Evolutionary conservation across 1,140 invertebrate genomes (phyloP), one percentile per base, ranked within the genome.

Genomic region (Penaeus vannamei): DNA sequence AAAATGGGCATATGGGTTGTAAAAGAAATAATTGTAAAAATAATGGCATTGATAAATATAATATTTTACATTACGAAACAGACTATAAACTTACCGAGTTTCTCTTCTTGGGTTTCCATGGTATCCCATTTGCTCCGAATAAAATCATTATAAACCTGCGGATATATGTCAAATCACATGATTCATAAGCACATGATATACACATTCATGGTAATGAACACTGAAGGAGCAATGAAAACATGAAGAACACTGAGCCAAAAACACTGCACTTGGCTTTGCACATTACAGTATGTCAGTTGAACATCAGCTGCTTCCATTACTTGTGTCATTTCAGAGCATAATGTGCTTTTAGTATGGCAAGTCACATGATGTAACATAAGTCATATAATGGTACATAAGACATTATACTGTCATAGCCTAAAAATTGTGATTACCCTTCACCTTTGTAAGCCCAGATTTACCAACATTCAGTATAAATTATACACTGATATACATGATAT

Each of bases 51-150:
- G 32, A n/a, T n/a, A 80, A 80, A 46, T 26, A 32, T 80, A 20
- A 42, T 22, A 46, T 59, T n/a, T 80, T 46, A 22, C 26, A 42
- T 29, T 69, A 23, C n/a, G 23, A 84, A 61, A 86, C 22, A 79
- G 72, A 69, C 14, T 53, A 10, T 60, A 42, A 26, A 94, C 94
- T 94, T 94, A 96, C 95, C 95, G 91, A 95, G 92, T 93, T 95
- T 95, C 91, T 95, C 94, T 92, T 94, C 94, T 91, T 94, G 94
- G 92, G 93, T 94, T 92, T 95, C 95, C 92, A 95, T 93, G 91
- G 92, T 93, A 92, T 96, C 95, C 95, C 95, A 96, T 92, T 95
- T 95, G 93, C 95, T 95, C 92, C 93, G 92, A 91, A 92, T 92
- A 91, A 93, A 91, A 82, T 86, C 87, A 89, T 89, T 89, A 89